A percentile compares a stretch with the other conserved stretches of the same genome.
phyloP scores from a whole-genome alignment of 2,888 invertebrate species.

The Acanthococcus lagerstroemiae region DNA sequence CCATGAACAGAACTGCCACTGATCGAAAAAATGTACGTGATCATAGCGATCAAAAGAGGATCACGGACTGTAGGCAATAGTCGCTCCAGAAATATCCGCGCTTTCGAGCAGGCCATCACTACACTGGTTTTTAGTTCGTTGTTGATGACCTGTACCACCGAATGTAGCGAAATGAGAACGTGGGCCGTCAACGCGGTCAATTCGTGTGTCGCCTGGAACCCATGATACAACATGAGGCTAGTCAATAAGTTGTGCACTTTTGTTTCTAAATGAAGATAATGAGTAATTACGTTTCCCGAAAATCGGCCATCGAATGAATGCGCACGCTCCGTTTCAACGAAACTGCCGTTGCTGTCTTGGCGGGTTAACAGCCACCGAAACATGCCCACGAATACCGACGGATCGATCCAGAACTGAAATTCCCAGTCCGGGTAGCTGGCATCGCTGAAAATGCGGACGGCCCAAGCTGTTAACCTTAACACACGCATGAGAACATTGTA shows the following conservation, averaged over 20 bases:
- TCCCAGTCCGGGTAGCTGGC: conserved; percentile 49
- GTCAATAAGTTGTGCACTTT: no score
- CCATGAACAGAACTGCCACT: conserved; percentile 42
- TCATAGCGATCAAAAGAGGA: conserved; percentile 45
- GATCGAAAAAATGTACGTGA: conserved; percentile 45
- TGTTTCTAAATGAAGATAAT: no score
- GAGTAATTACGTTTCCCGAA: not conserved
- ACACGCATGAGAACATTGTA: no score
- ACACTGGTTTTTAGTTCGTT: conserved; percentile 40
- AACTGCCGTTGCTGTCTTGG: conserved; percentile 37
- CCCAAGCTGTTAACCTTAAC: conserved; percentile 48
- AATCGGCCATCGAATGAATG: conserved; percentile 12
- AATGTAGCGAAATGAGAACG: conserved; percentile 45
- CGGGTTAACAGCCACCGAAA: conserved; percentile 41
- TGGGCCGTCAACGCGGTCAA: conserved; percentile 46
- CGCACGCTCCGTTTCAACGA: not conserved
- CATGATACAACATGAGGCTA: not conserved
- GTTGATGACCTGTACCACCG: conserved; percentile 39
- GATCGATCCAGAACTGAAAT: conserved; percentile 46
- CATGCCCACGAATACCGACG: conserved; percentile 41
- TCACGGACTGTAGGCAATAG: conserved; percentile 40
- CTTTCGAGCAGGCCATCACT: conserved; percentile 39
- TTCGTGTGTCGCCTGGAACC: not conserved
- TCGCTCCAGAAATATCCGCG: conserved; percentile 41
- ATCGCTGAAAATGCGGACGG: conserved; percentile 44